Evolutionary conservation across 2,113 vertebrate species (phyloP).

Genomic region (Mobula birostris): DNA sequence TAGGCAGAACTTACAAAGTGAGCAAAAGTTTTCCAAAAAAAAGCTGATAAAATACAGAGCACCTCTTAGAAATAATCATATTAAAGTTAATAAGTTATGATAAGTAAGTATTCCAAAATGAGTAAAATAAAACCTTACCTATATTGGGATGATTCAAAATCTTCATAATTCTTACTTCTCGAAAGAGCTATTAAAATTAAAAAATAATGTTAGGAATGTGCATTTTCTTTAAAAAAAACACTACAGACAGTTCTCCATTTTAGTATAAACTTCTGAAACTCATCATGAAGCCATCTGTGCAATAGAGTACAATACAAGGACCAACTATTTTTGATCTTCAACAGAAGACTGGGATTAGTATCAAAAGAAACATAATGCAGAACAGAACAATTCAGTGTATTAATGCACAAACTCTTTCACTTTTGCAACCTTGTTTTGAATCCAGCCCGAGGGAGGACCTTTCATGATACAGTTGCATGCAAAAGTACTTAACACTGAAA

Average conservation of each 20-base stretch:
- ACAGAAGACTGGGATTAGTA: neutral
- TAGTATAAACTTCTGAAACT: neutral
- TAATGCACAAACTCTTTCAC: neutral
- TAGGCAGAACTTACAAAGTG: neutral
- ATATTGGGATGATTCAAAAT: conserved; percentile 94
- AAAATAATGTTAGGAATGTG: conserved; percentile 26
- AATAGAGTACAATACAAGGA: neutral
- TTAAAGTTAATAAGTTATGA: neutral
- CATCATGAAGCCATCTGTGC: neutral
- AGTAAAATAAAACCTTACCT: conserved; percentile 60
- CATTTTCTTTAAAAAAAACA: neutral
- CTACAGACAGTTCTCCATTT: neutral
- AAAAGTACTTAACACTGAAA: neutral
- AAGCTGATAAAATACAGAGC: neutral
- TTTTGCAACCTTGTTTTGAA: neutral
- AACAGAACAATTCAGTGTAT: neutral
- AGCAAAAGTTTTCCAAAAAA: neutral
- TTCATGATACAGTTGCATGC: too few relatives aligned
- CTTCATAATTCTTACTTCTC: conserved; percentile 99
- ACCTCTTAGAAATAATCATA: neutral
- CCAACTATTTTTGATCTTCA: neutral
- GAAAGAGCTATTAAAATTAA: conserved; percentile 77
- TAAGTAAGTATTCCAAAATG: too few relatives aligned
- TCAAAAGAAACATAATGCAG: neutral
- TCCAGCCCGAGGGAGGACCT: neutral